Percentiles rank a stretch among this genome's conserved stretches.
Evolutionary conservation across 2,888 invertebrate species (phyloP).

Genomic region (Macrosoma leucophasiata): DNA sequence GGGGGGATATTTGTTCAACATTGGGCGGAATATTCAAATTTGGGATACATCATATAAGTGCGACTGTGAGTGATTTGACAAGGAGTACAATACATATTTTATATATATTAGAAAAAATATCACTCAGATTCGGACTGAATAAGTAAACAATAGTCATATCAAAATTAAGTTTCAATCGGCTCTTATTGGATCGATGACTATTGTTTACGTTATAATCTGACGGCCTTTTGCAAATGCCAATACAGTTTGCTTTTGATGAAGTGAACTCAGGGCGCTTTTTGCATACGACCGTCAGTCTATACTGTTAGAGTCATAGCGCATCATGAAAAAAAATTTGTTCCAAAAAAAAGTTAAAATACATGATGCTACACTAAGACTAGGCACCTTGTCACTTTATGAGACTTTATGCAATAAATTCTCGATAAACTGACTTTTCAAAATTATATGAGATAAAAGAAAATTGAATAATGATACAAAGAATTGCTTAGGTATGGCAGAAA

Average conservation of each 20-base stretch:
- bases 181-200: background rate
- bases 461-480: too few species aligned
- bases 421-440: slow-evolving; percentile 14
- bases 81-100: too few species aligned
- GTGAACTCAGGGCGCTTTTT: slow-evolving; percentile 3
- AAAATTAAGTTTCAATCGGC: too few species aligned
- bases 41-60: too few species aligned
- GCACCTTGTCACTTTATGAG: slow-evolving; percentile 7
- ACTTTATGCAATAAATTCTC: too few species aligned
- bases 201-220: slow-evolving; percentile 8
- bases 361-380: slow-evolving; percentile 14
- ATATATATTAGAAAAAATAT: too few species aligned
- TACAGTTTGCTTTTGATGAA: background rate
- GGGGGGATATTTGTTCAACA: too few species aligned
- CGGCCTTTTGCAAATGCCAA: slow-evolving; percentile 5
- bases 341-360: slow-evolving; percentile 18
- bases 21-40: too few species aligned
- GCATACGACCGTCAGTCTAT: slow-evolving; percentile 22
- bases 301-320: slow-evolving; percentile 26
- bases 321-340: slow-evolving; percentile 33
- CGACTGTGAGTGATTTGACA: too few species aligned
- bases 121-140: too few species aligned
- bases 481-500: slow-evolving; percentile 31
- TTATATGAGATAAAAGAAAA: slow-evolving; percentile 12
- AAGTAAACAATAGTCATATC: too few species aligned